A percentile compares a stretch with the other conserved stretches of the same genome.
phyloP scores from a whole-genome alignment of 2,888 invertebrate genomes.

The Apotomis betuletana region DNA sequence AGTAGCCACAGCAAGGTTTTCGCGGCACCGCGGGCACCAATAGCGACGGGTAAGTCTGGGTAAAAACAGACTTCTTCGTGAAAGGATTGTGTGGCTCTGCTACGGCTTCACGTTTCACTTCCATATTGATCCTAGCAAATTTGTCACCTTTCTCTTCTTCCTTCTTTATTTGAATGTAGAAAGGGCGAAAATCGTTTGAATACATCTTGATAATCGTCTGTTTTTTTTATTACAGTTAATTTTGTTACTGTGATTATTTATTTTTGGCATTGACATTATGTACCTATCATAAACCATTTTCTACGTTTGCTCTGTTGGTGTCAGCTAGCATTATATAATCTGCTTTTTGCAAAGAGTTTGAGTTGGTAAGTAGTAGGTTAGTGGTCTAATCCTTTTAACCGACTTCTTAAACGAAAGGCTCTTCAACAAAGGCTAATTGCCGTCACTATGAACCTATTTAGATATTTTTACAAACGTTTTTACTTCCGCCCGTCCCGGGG shows the following conservation, averaged over 20 bases:
- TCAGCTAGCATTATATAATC: not conserved
- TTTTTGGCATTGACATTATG: not conserved
- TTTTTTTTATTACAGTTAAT: slow-evolving; percentile 16
- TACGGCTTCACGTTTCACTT: slow-evolving; percentile 64
- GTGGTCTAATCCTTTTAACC: no score
- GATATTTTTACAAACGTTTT: no score
- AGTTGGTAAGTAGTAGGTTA: not conserved
- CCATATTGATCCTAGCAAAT: slow-evolving; percentile 71
- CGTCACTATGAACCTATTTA: no score
- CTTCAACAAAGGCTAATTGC: no score
- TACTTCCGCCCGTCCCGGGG: no score
- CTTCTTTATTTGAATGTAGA: slow-evolving; percentile 67
- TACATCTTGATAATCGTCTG: slow-evolving; percentile 54
- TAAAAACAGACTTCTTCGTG: slow-evolving; percentile 62
- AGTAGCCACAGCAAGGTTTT: slow-evolving; percentile 68
- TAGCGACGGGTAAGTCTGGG: slow-evolving; percentile 72
- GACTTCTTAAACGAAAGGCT: no score
- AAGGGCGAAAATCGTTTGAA: slow-evolving; percentile 72
- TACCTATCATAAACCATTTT: slow-evolving; percentile 8
- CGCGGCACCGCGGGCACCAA: slow-evolving; percentile 72
- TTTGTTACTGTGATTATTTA: slow-evolving; percentile 44
- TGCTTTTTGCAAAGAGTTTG: not conserved
- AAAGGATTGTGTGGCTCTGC: slow-evolving; percentile 67
- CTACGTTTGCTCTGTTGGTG: not conserved
- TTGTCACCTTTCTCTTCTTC: slow-evolving; percentile 78